Percentiles rank a stretch among this genome's conserved stretches.
These are phyloP conservation scores for Spinibarbus caldwelli DNA, from an alignment of 2,797 vertebrate genomes.

Conservation along the genomic window DNA sequence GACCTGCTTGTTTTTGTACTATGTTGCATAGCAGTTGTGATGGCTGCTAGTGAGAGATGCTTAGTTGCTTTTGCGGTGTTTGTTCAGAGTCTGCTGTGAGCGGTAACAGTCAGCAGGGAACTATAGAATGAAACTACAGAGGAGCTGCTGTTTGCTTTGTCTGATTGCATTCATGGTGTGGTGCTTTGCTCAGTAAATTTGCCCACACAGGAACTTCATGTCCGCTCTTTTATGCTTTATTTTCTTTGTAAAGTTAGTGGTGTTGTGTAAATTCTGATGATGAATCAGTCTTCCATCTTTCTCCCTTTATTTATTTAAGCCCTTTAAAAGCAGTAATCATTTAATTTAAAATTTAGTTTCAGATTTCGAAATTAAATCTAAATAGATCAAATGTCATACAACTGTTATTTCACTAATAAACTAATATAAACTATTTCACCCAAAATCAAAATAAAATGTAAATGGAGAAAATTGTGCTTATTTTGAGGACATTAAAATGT, in stretches of 20 bases:
- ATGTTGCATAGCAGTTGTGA: slow-evolving; percentile 66
- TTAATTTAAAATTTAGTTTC: background rate
- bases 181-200: slow-evolving; percentile 45
- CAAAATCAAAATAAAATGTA: background rate
- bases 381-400: background rate
- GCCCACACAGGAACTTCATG: slow-evolving; percentile 34
- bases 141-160: slow-evolving; percentile 59
- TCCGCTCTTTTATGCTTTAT: slow-evolving; percentile 42
- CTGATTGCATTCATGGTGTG: slow-evolving; percentile 55
- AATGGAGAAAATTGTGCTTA: background rate
- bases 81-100: slow-evolving; percentile 56
- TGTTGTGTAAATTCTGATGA: slow-evolving; percentile 42
- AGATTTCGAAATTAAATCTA: background rate
- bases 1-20: slow-evolving; percentile 73
- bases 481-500: background rate
- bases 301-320: slow-evolving; percentile 25
- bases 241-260: slow-evolving; percentile 55
- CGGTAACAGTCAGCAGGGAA: slow-evolving; percentile 52
- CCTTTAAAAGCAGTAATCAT: background rate
- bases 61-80: slow-evolving; percentile 54
- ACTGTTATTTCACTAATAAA: background rate
- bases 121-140: slow-evolving; percentile 43
- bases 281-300: background rate
- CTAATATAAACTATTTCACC: background rate
- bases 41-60: slow-evolving; percentile 26